Evolutionary conservation across 2,797 vertebrate species (phyloP).

Genomic region (Kryptolebias ocellatus): DNA sequence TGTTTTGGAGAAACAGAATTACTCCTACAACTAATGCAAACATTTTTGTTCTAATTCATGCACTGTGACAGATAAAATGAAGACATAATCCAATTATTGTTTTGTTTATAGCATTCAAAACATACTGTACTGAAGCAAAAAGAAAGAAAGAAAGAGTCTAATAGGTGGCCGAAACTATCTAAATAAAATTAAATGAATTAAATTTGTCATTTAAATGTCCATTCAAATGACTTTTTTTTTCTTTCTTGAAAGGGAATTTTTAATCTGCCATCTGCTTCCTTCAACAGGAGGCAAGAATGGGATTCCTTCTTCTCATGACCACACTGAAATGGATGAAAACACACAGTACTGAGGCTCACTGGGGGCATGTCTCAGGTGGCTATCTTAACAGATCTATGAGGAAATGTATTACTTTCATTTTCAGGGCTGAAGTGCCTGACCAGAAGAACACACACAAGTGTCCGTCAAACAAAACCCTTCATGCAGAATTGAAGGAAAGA

Average conservation of each 20-base stretch:
- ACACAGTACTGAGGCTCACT: constrained; percentile 6
- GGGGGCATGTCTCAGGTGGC: constrained; percentile 16
- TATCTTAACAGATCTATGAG: constrained; percentile 46
- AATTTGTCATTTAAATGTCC: neutral
- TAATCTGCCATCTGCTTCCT: constrained; percentile 14
- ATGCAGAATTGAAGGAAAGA: constrained; percentile 18
- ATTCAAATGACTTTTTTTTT: constrained; percentile 32
- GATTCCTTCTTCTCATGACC: constrained; percentile 30
- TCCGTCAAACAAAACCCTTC: constrained; percentile 52
- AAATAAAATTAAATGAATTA: neutral
- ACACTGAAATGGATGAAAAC: constrained; percentile 32
- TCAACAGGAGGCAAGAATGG: constrained; percentile 16
- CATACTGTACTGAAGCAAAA: no score
- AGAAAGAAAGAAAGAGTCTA: no score
- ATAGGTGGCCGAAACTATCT: neutral
- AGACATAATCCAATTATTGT: no score
- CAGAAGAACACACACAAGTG: constrained; percentile 32
- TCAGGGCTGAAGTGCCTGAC: constrained; percentile 27
- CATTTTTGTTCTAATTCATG: neutral
- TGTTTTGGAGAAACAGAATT: no score
- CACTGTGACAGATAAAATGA: neutral
- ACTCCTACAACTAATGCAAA: no score
- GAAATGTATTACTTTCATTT: constrained; percentile 52
- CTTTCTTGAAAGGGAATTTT: constrained; percentile 15
- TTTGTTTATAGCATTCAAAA: no score